Base-by-base conservation (phyloP, 2,888 invertebrate species). In the Macrostomum cliftonense region DNA sequence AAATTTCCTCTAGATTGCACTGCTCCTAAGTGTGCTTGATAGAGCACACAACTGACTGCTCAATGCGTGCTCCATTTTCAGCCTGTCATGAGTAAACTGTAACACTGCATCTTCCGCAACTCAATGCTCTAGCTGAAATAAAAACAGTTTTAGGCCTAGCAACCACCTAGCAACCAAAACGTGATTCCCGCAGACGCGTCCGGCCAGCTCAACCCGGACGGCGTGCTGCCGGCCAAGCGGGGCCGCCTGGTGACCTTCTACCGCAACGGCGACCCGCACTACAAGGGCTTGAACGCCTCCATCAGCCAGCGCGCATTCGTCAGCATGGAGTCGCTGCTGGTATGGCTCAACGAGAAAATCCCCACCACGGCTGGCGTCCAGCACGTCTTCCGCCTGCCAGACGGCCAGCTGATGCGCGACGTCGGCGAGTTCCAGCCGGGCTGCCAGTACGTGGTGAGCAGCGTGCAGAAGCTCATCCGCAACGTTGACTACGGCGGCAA, bases 181-280 rank as follows among this genome's bases (percentile, higher is more conserved):
- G n/a, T n/a, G n/a, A n/a, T n/a, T n/a, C n/a, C n/a, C n/a, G n/a
- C 9, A 28, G 28, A 28, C 28, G 28, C 28, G 28, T 28, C 28
- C 9, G 28, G 28, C 28, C 28, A 28, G n/a, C n/a, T n/a, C 28
- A 4, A 28, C 28, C 28, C 28, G 5, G 28, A 28, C 28, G 28
- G 28, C 5, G 28, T 28, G 4, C 28, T 28, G 28, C 28, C 28
- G 9, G 28, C 28, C 17, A 47, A 47, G 47, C 49, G 46, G n/a
- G 58, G 58, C 21, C 56, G 52, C 42, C 47, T 85, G 46, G 83
- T 88, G 51, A 80, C 83, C 1, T 88, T 91, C 71, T 89, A 83
- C 73, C 79, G 84, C 65, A 91, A 89, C 75, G 89, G 89, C 2
- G 88, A 89, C 65, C 83, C 85, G 0, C 84, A 85, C 65, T 86